phyloP scores from a whole-genome alignment of 2,797 vertebrate species.

The Crypturellus tataupa region DNA sequence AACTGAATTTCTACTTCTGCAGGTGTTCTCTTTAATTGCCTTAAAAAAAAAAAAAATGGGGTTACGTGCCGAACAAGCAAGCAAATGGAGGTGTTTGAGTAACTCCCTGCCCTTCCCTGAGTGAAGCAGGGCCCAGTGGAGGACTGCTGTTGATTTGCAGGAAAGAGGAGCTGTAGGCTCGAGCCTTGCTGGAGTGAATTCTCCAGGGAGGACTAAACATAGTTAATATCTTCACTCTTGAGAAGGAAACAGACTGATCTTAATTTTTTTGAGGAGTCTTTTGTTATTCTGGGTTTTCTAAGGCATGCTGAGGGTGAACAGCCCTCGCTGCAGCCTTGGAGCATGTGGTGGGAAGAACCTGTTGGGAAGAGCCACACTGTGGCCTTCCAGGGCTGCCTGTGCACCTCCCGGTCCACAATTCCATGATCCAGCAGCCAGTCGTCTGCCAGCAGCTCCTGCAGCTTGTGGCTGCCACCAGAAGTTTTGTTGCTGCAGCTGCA shows the following conservation, averaged over 20 bases:
- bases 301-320: neutral
- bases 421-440: neutral
- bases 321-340: neutral
- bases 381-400: rapidly evolving
- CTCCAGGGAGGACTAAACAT: neutral
- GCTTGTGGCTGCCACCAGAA: neutral
- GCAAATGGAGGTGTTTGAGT: neutral
- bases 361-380: too few relatives aligned
- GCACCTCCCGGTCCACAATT: too few relatives aligned
- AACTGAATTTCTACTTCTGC: neutral
- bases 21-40: neutral
- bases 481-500: neutral
- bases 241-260: neutral
- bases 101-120: neutral
- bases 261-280: neutral
- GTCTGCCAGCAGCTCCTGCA: neutral
- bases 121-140: neutral
- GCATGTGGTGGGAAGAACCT: neutral
- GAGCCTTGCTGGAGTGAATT: too few relatives aligned
- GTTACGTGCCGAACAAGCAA: neutral
- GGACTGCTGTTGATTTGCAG: neutral
- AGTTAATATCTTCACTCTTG: neutral
- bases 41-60: neutral
- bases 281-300: neutral
- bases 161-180: neutral